Evolutionary conservation across 2,888 invertebrate genomes (phyloP), one percentile per base, ranked within the genome.

Genomic region (Eledona agricola): DNA sequence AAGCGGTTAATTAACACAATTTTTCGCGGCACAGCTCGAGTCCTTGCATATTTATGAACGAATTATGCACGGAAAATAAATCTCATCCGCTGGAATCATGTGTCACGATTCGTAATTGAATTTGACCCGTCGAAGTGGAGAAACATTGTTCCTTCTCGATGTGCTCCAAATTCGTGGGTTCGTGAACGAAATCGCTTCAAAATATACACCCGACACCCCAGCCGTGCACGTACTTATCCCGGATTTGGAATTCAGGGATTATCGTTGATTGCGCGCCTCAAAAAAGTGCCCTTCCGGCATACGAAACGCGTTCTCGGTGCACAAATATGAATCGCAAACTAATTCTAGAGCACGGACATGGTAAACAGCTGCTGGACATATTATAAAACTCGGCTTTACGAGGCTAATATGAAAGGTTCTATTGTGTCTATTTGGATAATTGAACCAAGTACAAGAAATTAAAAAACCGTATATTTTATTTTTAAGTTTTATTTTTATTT

Each of bases 31-130:
- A n/a, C n/a, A n/a, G n/a, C n/a, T n/a, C n/a, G n/a, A n/a, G n/a
- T n/a, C n/a, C 28, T 40, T 40, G 40, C 40, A 40, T 40, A 40
- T 28, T 40, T 40, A 40, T 40, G 15, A 38, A 7, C n/a, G 25
- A 38, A 40, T 40, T 40, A 40, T 26, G 40, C 16, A 17, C 26
- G 38, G 25, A 26, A 38, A 26, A 38, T 25, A 38, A 40, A 12
- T 19, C 20, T 19, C 22, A 19, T 28, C 40, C 19, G 16, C 28
- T 19, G 15, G 29, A 28, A 28, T 42, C 42, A 42, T 13, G 22
- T 42, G 29, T 42, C 29, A 42, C 12, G 12, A n/a, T 20, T 28
- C 19, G 22, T 42, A 42, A 42, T 29, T 42, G 6, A 20, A 29
- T 42, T 42, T 7, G 20, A 7, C 9, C 15, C 23, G 7, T 4